Evolutionary conservation across 2,113 vertebrate species (phyloP).

Genomic region (Notarius quadriscutis): DNA sequence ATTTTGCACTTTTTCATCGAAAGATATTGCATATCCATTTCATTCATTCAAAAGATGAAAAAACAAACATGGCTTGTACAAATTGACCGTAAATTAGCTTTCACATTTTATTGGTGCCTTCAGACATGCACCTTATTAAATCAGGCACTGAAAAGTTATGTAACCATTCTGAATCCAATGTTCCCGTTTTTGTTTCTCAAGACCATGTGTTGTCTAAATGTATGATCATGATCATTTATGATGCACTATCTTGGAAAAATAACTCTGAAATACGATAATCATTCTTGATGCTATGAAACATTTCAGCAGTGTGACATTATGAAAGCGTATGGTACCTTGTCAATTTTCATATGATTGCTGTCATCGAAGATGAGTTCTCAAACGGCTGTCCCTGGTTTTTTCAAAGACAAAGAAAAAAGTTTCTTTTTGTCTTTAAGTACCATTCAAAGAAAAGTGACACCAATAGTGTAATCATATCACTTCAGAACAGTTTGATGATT

Average conservation of each 20-base stretch:
- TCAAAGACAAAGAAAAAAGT: background rate
- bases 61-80: background rate
- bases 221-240: background rate
- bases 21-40: background rate
- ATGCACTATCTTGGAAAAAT: background rate
- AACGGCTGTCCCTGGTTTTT: slow-evolving; percentile 19
- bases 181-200: background rate
- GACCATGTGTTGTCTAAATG: background rate
- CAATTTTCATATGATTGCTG: background rate
- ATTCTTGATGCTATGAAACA: background rate
- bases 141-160: background rate
- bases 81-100: background rate
- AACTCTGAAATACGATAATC: background rate
- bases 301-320: background rate
- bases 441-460: slow-evolving; percentile 30
- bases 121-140: background rate
- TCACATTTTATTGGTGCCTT: background rate
- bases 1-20: background rate
- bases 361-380: background rate
- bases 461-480: slow-evolving; percentile 38
- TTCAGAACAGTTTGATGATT: slow-evolving; percentile 44
- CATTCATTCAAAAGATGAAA: too few relatives aligned
- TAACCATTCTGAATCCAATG: background rate
- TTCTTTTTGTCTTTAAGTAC: background rate
- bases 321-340: background rate